Evolutionary conservation across 1,140 invertebrate species (phyloP).

Genomic region (Drosophila mauritiana): DNA sequence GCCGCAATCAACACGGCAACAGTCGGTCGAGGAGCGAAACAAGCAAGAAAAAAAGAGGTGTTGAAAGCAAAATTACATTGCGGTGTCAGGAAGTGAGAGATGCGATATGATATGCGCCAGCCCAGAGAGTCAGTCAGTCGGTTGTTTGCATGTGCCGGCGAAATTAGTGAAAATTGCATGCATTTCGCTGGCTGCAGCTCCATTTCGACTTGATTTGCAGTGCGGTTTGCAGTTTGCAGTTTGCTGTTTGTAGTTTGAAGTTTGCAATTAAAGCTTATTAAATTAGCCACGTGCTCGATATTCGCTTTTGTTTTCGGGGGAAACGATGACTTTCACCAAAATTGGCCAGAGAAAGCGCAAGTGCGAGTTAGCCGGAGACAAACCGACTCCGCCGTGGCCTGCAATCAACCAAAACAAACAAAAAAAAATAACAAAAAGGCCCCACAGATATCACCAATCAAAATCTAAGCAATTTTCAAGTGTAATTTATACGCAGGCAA

Average conservation of each 20-base stretch:
- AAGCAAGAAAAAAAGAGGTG: conserved; percentile 60
- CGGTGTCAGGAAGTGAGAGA: conserved; percentile 76
- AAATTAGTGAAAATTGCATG: conserved; percentile 75
- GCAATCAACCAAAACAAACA: neutral
- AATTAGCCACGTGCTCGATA: conserved; percentile 77
- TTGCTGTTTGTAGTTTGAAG: neutral
- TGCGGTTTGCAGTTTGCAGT: neutral
- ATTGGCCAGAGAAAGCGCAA: conserved; percentile 36
- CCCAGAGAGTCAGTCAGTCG: conserved; percentile 9
- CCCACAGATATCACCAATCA: conserved; percentile 36
- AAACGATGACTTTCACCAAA: conserved; percentile 52
- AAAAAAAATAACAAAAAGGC: conserved; percentile 1
- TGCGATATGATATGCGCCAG: conserved; percentile 74
- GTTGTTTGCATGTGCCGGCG: conserved; percentile 73
- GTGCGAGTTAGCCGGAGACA: conserved; percentile 27
- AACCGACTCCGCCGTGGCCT: conserved; percentile 23
- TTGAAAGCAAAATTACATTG: conserved; percentile 83
- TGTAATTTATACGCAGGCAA: conserved; percentile 50
- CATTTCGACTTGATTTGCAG: conserved; percentile 59
- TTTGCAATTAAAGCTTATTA: conserved; percentile 75
- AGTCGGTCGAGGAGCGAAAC: conserved; percentile 52
- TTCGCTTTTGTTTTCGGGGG: conserved; percentile 41
- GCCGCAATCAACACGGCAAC: conserved; percentile 44
- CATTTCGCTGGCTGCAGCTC: conserved; percentile 57
- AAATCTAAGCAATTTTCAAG: conserved; percentile 58